These are phyloP conservation scores for Orientallactaga bullata DNA, from an alignment of 2,113 vertebrate species.

Conservation along the genomic window DNA sequence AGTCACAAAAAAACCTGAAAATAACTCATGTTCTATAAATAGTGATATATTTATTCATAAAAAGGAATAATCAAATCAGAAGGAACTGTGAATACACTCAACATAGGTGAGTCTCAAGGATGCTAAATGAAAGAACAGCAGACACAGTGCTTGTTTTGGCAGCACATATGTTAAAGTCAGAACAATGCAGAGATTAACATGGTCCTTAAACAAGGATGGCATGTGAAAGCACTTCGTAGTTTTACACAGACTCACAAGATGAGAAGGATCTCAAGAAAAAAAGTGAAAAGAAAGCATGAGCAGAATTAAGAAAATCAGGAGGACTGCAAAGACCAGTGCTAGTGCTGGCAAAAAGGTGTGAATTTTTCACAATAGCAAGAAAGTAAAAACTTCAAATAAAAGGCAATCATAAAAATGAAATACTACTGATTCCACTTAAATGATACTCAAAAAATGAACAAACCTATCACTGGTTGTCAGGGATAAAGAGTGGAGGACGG, in stretches of 20 bases:
- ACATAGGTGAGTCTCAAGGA: not conserved
- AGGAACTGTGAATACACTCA: conserved; percentile 15
- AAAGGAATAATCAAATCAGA: conserved; percentile 22
- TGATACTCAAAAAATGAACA: conserved; percentile 46
- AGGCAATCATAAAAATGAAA: conserved; percentile 22
- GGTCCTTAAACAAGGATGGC: not conserved
- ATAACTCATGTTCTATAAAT: not conserved
- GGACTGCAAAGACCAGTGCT: not conserved
- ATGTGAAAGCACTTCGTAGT: not conserved
- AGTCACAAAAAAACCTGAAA: conserved; percentile 39
- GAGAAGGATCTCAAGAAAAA: not conserved
- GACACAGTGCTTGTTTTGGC: not conserved
- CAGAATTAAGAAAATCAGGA: not conserved
- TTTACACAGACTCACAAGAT: not conserved
- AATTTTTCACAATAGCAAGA: not conserved
- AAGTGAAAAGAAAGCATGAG: not conserved
- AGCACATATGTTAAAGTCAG: not conserved
- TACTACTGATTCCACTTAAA: not conserved
- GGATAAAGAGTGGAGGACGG: not conserved
- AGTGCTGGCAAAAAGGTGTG: not conserved
- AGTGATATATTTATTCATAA: not conserved
- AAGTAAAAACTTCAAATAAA: not conserved
- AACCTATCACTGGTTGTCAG: conserved; percentile 9
- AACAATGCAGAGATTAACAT: not conserved
- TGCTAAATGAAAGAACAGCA: conserved; percentile 44